Evolutionary conservation across 2,113 vertebrate genomes (phyloP).

Genomic region (Nerophis lumbriciformis): DNA sequence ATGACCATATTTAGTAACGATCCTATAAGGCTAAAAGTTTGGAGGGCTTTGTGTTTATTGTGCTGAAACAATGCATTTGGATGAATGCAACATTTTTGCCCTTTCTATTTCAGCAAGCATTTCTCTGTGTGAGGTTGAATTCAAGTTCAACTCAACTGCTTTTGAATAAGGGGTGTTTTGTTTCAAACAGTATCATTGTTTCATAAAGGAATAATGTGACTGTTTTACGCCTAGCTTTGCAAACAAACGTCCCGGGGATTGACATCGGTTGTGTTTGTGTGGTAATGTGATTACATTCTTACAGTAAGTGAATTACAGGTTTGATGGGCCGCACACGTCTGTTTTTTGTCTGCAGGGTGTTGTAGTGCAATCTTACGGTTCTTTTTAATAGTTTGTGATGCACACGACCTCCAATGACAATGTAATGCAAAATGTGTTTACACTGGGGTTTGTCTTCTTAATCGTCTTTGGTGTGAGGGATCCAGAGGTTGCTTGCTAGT

Average conservation of each 20-base stretch:
- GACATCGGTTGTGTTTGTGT: neutral
- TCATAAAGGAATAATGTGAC: conserved; percentile 10
- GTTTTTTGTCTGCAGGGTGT: neutral
- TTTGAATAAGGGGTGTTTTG: conserved; percentile 13
- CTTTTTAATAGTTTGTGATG: neutral
- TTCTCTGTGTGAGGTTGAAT: conserved; percentile 19
- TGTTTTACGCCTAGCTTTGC: neutral
- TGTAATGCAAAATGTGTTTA: neutral
- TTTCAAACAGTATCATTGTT: conserved; percentile 2
- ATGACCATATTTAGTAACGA: conserved; percentile 20
- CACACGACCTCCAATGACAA: neutral
- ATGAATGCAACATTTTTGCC: neutral
- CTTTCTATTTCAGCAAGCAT: conserved; percentile 10
- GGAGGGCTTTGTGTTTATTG: conserved; percentile 31
- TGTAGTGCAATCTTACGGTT: neutral
- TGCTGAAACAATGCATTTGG: conserved; percentile 19
- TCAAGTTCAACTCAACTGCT: conserved; percentile 10
- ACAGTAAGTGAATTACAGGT: conserved; percentile 1
- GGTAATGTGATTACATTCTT: conserved; percentile 28
- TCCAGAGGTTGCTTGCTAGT: no score
- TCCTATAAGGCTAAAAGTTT: conserved; percentile 14
- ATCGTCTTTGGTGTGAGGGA: no score
- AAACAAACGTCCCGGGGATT: conserved; percentile 10
- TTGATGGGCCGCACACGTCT: neutral
- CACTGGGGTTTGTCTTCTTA: no score